These are phyloP conservation scores for Plebejus argus DNA, from an alignment of 2,888 invertebrate species.

Conservation along the genomic window DNA sequence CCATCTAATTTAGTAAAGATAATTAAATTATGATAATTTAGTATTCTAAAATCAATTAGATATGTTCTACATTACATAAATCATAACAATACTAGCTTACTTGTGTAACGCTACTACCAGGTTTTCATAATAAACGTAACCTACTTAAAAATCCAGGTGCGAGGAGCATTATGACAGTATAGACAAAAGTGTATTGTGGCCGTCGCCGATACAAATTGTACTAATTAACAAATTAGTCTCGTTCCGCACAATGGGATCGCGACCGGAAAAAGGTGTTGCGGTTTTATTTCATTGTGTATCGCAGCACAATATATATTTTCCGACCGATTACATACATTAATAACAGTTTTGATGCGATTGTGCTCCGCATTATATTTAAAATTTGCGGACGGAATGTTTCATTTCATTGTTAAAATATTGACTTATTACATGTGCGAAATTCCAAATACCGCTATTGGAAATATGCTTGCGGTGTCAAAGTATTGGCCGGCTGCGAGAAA, in stretches of 20 bases:
- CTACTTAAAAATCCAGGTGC: constrained; percentile 11
- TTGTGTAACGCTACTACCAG: not conserved
- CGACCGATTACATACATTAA: constrained; percentile 33
- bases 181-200: constrained; percentile 15
- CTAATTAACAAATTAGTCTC: constrained; percentile 44
- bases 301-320: constrained; percentile 31
- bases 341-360: constrained; percentile 30
- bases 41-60: no score
- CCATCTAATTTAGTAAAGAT: no score
- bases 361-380: constrained; percentile 30
- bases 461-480: not conserved
- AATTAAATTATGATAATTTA: no score
- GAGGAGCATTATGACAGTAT: not conserved
- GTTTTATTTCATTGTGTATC: constrained; percentile 32
- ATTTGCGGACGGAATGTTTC: constrained; percentile 24
- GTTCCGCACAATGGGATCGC: constrained; percentile 40
- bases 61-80: no score
- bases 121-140: constrained; percentile 1
- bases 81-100: no score
- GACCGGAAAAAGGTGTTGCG: constrained; percentile 38
- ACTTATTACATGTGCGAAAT: constrained; percentile 26
- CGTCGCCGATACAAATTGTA: constrained; percentile 32
- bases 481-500: not conserved
- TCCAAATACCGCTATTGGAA: not conserved
- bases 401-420: constrained; percentile 31